These are phyloP conservation scores for Oostethus manadensis DNA, from an alignment of 2,113 vertebrate species.

Conservation along the genomic window DNA sequence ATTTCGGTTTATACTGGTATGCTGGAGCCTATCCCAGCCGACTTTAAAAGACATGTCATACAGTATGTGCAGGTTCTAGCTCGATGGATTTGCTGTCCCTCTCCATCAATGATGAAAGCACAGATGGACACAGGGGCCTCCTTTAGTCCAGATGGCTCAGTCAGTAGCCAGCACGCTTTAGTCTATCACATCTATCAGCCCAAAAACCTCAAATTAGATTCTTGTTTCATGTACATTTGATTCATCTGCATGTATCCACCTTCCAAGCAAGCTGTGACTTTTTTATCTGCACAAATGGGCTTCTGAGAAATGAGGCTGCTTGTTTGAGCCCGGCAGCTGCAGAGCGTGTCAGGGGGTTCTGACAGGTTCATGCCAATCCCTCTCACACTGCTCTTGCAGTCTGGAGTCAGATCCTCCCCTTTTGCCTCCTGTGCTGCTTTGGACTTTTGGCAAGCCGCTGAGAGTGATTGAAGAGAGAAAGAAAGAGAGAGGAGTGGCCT, in stretches of 20 bases:
- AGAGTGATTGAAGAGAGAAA: constrained; percentile 25
- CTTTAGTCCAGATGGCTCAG: constrained; percentile 48
- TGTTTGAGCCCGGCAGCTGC: constrained; percentile 47
- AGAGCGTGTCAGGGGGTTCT: constrained; percentile 26
- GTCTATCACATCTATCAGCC: constrained; percentile 52
- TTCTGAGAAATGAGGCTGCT: constrained; percentile 36
- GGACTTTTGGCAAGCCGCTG: constrained; percentile 24
- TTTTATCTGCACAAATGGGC: constrained; percentile 27
- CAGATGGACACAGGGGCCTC: constrained; percentile 68
- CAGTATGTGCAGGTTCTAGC: constrained; percentile 4
- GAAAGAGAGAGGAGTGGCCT: constrained; percentile 28
- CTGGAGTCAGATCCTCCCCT: constrained; percentile 22
- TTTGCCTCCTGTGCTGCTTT: constrained; percentile 21
- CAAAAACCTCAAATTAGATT: constrained; percentile 52
- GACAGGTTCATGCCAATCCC: constrained; percentile 47
- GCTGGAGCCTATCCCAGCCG: too few species aligned
- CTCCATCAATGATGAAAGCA: constrained; percentile 67
- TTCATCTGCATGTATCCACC: constrained; percentile 24
- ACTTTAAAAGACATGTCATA: too few species aligned
- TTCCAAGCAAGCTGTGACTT: constrained; percentile 12
- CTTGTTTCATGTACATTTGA: constrained; percentile 53
- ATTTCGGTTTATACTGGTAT: too few species aligned
- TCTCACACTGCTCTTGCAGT: constrained; percentile 22
- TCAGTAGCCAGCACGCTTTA: constrained; percentile 47
- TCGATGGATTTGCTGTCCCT: constrained; percentile 20